phyloP scores from a whole-genome alignment of 1,140 invertebrate genomes.

The Adelges cooleyi region DNA sequence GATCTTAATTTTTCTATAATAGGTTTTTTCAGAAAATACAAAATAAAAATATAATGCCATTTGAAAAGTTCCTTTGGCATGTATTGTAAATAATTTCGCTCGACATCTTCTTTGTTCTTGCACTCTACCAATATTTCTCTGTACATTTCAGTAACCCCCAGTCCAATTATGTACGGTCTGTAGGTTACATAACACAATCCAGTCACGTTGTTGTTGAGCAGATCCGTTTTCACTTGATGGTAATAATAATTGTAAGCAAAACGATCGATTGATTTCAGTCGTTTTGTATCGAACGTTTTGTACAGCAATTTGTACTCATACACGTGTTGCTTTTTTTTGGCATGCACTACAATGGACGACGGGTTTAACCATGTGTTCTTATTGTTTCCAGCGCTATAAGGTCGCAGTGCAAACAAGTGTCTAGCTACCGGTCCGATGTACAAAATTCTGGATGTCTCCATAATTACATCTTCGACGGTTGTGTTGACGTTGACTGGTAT shows the following conservation, averaged over 20 bases:
- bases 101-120: conserved; percentile 48
- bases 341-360: conserved; percentile 34
- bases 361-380: conserved; percentile 53
- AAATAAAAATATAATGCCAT: conserved; percentile 54
- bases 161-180: conserved; percentile 59
- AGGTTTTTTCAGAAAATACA: conserved; percentile 60
- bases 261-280: conserved; percentile 53
- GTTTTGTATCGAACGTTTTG: conserved; percentile 50
- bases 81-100: conserved; percentile 65
- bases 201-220: conserved; percentile 61
- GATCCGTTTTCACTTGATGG: conserved; percentile 67
- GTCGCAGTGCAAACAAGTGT: conserved; percentile 60
- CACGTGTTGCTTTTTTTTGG: conserved; percentile 36
- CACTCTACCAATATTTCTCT: conserved; percentile 62
- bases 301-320: conserved; percentile 67
- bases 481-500: conserved; percentile 30
- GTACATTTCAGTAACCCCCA: conserved; percentile 76
- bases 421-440: conserved; percentile 60
- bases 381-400: conserved; percentile 47
- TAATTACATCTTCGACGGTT: conserved; percentile 57
- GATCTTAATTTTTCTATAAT: conserved; percentile 51
- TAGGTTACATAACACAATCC: conserved; percentile 64
- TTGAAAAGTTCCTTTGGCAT: conserved; percentile 64
- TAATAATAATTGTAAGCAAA: conserved; percentile 74
- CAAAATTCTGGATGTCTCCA: conserved; percentile 52